These are phyloP conservation scores for Hippopotamus amphibius DNA, from an alignment of 2,113 vertebrate genomes.

Conservation along the genomic window DNA sequence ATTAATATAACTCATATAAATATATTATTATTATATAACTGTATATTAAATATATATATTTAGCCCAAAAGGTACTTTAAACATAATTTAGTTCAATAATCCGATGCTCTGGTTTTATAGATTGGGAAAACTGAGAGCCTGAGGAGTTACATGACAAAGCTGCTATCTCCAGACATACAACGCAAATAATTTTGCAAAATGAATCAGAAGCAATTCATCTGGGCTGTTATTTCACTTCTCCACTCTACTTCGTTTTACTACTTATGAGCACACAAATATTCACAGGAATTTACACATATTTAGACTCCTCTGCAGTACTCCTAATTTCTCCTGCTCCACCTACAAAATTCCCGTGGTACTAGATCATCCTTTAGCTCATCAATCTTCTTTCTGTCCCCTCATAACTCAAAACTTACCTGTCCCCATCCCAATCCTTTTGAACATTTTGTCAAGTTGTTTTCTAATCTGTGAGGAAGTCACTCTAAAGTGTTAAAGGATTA, in stretches of 20 bases:
- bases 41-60: not conserved
- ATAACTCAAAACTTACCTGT: not conserved
- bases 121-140: not conserved
- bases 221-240: not conserved
- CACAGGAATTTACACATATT: not conserved
- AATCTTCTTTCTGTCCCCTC: not conserved
- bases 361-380: not conserved
- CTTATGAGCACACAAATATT: not conserved
- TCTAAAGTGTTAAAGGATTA: not conserved
- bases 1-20: not conserved
- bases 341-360: not conserved
- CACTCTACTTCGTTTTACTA: not conserved
- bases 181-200: not conserved
- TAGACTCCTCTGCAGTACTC: not conserved
- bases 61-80: not conserved
- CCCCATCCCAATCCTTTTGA: not conserved
- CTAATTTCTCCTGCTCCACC: not conserved
- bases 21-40: not conserved
- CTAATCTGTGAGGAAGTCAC: not conserved
- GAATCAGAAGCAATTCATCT: not conserved
- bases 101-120: not conserved
- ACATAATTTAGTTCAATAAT: not conserved
- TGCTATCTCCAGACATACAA: not conserved
- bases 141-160: not conserved
- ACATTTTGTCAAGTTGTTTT: slow-evolving; percentile 9